These are phyloP conservation scores for Melolontha melolontha DNA, from an alignment of 2,888 invertebrate species.

Conservation along the genomic window DNA sequence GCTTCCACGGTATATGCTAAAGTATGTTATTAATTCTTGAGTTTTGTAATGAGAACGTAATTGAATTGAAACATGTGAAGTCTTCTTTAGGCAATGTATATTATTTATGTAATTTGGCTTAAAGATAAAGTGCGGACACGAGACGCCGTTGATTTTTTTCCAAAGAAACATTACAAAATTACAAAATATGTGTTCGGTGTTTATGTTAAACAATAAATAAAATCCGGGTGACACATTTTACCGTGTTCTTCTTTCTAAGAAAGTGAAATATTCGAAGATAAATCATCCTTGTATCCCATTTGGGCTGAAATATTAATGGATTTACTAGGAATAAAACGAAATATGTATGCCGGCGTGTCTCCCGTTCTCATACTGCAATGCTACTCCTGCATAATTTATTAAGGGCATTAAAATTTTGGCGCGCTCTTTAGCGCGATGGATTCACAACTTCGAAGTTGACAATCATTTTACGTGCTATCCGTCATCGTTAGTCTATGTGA, in stretches of 20 bases:
- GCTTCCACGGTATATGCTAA: too few species aligned
- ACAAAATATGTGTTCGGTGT: constrained; percentile 20
- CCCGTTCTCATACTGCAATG: not conserved
- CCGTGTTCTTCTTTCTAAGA: constrained; percentile 32
- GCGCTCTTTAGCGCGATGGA: constrained; percentile 1
- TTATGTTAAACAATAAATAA: constrained; percentile 35
- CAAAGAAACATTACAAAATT: constrained; percentile 22
- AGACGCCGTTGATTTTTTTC: not conserved
- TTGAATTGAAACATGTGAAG: too few species aligned
- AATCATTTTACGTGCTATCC: too few species aligned
- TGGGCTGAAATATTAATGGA: constrained; percentile 38
- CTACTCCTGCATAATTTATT: constrained; percentile 10
- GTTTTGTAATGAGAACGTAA: too few species aligned
- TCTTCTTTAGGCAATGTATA: too few species aligned
- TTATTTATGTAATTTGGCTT: too few species aligned
- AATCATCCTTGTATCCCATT: constrained; percentile 32
- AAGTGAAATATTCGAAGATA: constrained; percentile 35
- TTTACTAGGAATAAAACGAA: constrained; percentile 38
- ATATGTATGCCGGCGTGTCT: constrained; percentile 23
- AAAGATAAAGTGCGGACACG: too few species aligned
- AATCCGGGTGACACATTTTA: constrained; percentile 30
- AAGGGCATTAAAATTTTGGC: constrained; percentile 30
- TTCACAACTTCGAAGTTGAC: constrained; percentile 5
- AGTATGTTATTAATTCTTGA: too few species aligned
- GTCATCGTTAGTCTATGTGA: too few species aligned